A percentile compares a stretch with the other conserved stretches of the same genome.
phyloP scores from a whole-genome alignment of 2,113 vertebrate species.

The Halichoeres trimaculatus region DNA sequence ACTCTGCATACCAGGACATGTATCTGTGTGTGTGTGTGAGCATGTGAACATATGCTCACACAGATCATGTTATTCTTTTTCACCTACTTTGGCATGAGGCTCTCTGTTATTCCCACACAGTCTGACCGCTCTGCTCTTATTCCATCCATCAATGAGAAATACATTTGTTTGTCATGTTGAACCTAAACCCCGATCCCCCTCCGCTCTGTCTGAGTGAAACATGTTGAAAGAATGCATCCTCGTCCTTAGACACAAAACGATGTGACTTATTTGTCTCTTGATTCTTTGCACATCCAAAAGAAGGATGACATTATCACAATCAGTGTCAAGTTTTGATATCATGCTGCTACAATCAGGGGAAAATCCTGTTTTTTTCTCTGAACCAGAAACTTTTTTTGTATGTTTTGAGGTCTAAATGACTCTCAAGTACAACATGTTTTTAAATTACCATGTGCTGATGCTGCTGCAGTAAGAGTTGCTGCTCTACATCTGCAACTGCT shows the following conservation, averaged over 20 bases:
- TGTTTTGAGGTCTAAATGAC: no score
- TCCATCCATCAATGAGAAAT: constrained; percentile 39
- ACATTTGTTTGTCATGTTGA: constrained; percentile 7
- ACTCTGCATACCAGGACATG: constrained; percentile 61
- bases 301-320: constrained; percentile 9
- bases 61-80: constrained; percentile 10
- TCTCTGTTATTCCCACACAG: constrained; percentile 14
- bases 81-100: constrained; percentile 20
- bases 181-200: neutral
- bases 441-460: no score
- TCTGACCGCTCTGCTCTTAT: constrained; percentile 13
- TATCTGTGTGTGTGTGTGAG: constrained; percentile 33
- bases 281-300: constrained; percentile 52
- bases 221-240: constrained; percentile 33
- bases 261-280: constrained; percentile 50
- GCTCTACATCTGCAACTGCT: no score
- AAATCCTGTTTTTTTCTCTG: no score
- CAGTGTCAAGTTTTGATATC: constrained; percentile 44
- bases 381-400: no score
- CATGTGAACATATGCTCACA: constrained; percentile 39
- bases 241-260: constrained; percentile 4
- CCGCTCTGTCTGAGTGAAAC: constrained; percentile 26
- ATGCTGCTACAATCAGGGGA: neutral
- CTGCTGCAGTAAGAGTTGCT: no score
- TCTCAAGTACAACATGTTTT: no score